Evolutionary conservation across 1,140 invertebrate genomes (phyloP), one percentile per base, ranked within the genome.

Genomic region (Arion vulgaris): DNA sequence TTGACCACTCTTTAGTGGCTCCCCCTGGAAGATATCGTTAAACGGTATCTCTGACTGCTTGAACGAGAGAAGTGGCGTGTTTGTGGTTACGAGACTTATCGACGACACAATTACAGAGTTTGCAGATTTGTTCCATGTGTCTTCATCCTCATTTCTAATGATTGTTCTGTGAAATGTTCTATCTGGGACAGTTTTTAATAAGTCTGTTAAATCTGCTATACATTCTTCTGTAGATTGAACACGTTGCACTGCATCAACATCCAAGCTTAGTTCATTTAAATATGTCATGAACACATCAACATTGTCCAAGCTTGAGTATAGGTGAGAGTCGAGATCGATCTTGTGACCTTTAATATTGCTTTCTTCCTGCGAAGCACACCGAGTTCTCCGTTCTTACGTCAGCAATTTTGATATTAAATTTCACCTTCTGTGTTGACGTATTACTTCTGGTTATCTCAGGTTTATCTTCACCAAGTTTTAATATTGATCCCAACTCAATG

Each of bases 241-340:
- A 7, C 9, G 5, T 17, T 23, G n/a, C 11, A 11, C 62, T 7
- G 62, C 28, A 19, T 45, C 41, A 17, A 66, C 23, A 34, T 75
- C 71, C 13, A 71, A 15, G 13, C 82, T 53, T 19, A 85, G 34
- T 17, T 80, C 81, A 69, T 73, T 78, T 17, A 85, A 71, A 62
- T 81, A 85, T 17, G 23, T 49, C 17, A 85, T 62, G 62, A 85
- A 85, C 57, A 68, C 69, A 53, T 85, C 85, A 15, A 85, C 53
- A 68, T 62, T 72, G 41, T 82, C 69, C 36, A 84, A 49, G 45
- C 80, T 82, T 66, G 74, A 17, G 53, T 66, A 82, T 4, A 85
- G 82, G 78, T 82, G 82, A 51, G 76, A 38, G 72, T 78, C 45
- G 26, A 66, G 28, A 5, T 32, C 62, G 0, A 7, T 13, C n/a